Evolutionary conservation across 2,888 invertebrate species (phyloP).

Genomic region (Andrena praecox): DNA sequence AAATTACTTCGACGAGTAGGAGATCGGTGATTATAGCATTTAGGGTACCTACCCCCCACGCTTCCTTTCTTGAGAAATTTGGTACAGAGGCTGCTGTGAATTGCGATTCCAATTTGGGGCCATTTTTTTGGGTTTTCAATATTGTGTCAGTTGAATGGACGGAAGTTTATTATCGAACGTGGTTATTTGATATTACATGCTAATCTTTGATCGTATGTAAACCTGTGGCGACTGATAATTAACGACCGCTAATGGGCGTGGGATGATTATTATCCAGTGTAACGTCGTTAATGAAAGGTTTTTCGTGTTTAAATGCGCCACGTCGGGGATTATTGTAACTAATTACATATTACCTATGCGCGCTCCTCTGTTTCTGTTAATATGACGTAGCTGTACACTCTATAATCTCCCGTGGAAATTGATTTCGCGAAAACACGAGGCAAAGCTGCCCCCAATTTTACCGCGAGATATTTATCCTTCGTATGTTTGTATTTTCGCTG

Average conservation of each 20-base stretch:
- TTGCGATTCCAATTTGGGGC: neutral
- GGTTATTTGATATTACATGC: neutral
- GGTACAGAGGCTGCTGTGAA: neutral
- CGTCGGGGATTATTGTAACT: constrained; percentile 1
- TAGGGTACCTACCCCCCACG: no score
- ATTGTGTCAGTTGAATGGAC: neutral
- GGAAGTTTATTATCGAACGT: neutral
- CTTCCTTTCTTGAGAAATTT: neutral
- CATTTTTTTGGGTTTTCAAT: neutral
- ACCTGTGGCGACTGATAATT: neutral
- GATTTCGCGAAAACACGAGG: neutral
- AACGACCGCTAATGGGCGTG: neutral
- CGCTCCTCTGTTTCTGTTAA: constrained; percentile 7
- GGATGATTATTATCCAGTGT: neutral
- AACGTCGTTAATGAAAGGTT: constrained; percentile 4
- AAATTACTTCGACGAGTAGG: neutral
- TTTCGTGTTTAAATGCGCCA: constrained; percentile 5
- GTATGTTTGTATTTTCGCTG: neutral
- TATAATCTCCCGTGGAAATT: constrained; percentile 14
- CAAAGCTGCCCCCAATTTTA: neutral
- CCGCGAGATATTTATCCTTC: neutral
- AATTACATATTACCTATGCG: neutral
- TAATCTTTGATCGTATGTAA: neutral
- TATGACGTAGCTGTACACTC: neutral
- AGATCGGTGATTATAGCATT: neutral